Evolutionary conservation across 2,888 invertebrate species (phyloP), one percentile per base, ranked within the genome.

Genomic region (Resseliella maxima): DNA sequence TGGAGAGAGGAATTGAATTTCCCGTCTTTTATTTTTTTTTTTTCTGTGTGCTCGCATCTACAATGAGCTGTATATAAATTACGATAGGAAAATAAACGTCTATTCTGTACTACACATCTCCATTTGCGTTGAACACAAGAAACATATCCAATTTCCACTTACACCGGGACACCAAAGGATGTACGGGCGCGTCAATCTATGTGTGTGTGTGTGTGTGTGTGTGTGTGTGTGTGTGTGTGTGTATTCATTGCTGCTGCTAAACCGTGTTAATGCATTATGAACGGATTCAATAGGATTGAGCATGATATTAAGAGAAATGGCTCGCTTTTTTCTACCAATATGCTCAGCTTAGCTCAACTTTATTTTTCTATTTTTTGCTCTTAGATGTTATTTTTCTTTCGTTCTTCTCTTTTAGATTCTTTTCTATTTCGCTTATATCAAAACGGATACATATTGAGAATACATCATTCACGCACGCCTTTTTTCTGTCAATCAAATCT

Each of bases 1-100:
- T 72, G 72, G 72, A 72, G 72, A 27, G 72, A 72, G 72, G 72
- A 72, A 72, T 72, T 72, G 72, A 72, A 72, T 72, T 72, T 72
- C 72, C 72, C 59, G 59, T 59, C 59, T 72, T 72, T 31, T 31
- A 31, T 72, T 72, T 72, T 72, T 72, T 72, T 31, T 31, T 31
- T 2, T 72, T 15, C 18, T 72, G 31, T 72, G 12, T 72, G 12
- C 31, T 72, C 31, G 31, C 31, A 72, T 72, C 31, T 72, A 35
- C 31, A 72, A 72, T 35, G 72, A 31, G 27, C 31, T 35, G 72
- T 72, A 72, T 35, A 72, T 72, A 72, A 72, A 72, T 72, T 72
- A 72, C 72, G 15, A 72, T 72, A 18, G 72, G 31, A 72, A 72
- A 72, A 72, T 72, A 72, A 72, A 72, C 72, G 72, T 72, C 72